Percentiles rank a stretch among this genome's conserved stretches.
Evolutionary conservation across 2,888 invertebrate species (phyloP).

Genomic region (Calameuta filiformis): DNA sequence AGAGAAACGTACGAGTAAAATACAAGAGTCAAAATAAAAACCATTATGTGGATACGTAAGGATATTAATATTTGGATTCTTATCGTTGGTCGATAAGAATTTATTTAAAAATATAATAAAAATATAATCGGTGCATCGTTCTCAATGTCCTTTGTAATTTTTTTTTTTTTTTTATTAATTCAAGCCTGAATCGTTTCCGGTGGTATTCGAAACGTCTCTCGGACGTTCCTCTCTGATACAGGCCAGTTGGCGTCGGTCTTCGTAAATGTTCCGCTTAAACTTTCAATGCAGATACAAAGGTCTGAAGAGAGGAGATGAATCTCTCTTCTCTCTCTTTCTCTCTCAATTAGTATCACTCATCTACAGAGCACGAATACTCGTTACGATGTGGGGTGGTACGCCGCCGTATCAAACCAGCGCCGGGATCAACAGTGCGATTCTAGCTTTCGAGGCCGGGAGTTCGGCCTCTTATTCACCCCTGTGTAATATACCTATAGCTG

Average conservation of each 20-base stretch:
- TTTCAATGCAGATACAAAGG: not conserved
- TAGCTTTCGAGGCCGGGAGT: constrained; percentile 55
- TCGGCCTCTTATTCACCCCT: constrained; percentile 46
- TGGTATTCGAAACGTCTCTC: not conserved
- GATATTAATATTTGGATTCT: not conserved
- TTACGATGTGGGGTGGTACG: constrained; percentile 39
- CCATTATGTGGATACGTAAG: not conserved
- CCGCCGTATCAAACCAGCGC: constrained; percentile 44
- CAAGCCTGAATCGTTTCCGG: not conserved
- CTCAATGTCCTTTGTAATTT: not conserved
- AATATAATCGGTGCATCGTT: not conserved
- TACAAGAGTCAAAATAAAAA: not conserved
- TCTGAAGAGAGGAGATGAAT: not conserved
- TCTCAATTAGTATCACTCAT: not conserved
- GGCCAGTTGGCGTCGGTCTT: not conserved
- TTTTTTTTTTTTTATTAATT: not conserved
- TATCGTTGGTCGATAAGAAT: not conserved
- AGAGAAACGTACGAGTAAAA: not conserved
- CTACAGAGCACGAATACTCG: not conserved
- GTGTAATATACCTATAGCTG: not conserved
- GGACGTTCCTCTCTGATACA: not conserved
- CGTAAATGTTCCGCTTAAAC: not conserved
- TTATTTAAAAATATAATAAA: not conserved
- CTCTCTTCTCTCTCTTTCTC: not conserved
- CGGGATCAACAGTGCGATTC: constrained; percentile 52